Evolutionary conservation across 2,888 invertebrate genomes (phyloP), one percentile per base, ranked within the genome.

Genomic region (Torymus texanus): DNA sequence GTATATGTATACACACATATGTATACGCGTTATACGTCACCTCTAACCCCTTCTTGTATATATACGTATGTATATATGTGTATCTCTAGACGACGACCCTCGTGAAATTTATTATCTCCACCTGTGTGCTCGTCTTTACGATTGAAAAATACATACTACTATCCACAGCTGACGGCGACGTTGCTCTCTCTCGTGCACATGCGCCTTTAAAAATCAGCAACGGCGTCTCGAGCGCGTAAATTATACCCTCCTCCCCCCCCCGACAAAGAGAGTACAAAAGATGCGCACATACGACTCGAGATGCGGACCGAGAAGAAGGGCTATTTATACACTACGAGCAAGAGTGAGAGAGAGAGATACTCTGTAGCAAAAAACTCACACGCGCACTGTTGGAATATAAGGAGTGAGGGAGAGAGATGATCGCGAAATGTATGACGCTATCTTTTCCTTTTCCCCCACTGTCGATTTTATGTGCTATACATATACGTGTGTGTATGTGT

Each of bases 191-290:
- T 21, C 21, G 21, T 21, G 21, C 29, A 12, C 16, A n/a, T n/a
- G 18, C 8, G 61, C 71, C 53, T 71, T 71, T 24, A 50, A 71
- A 71, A 71, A 71, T 53, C 24, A 62, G 53, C 75, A n/a, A 16
- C 11, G 24, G n/a, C 66, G 75, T 75, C 75, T 75, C 75, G 66
- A 14, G 67, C 24, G 21, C 75, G 59, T 75, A 75, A 75, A 75
- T 75, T 24, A 75, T 66, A 5, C 75, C 21, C 21, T 21, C 21
- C 21, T 2, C 21, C 21, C 2, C 21, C 1, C 21, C 59, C 12
- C 66, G 18, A 50, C 41, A 66, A 74, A 18, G 75, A 18, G 75
- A 67, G 18, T 50, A 66, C 63, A 65, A 74, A 65, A 50, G 65
- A 21, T 5, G 14, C 14, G 24, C 41, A 8, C 41, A 21, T 10